A percentile compares a stretch with the other conserved stretches of the same genome.
phyloP scores from a whole-genome alignment of 2,113 vertebrate genomes.

The Neotoma lepida region DNA sequence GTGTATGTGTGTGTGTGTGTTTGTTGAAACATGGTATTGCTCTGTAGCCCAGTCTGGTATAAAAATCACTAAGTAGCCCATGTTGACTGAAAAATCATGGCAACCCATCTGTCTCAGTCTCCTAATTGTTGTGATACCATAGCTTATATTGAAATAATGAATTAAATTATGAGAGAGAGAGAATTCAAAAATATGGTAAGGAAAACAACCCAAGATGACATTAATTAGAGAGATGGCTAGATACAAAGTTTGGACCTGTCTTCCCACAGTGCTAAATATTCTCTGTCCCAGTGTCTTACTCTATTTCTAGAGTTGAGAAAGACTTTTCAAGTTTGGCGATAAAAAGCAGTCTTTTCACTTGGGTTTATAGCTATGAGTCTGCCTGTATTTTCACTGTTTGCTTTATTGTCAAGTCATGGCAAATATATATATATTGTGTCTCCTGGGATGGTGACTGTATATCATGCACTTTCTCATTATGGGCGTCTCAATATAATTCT shows the following conservation, averaged over 20 bases:
- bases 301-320: conserved; percentile 6
- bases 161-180: conserved; percentile 16
- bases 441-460: not conserved
- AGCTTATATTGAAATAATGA: conserved; percentile 57
- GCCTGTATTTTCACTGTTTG: conserved; percentile 29
- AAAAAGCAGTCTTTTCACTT: conserved; percentile 38
- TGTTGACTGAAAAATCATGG: not conserved
- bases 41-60: not conserved
- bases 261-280: conserved; percentile 5
- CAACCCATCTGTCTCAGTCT: not conserved
- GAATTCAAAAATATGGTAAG: not conserved
- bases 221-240: conserved; percentile 38
- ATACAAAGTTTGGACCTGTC: not conserved
- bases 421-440: conserved; percentile 39
- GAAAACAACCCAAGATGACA: conserved; percentile 34
- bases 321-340: conserved; percentile 10
- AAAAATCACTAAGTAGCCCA: not conserved
- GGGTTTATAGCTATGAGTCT: not conserved
- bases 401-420: conserved; percentile 28
- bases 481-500: conserved; percentile 7
- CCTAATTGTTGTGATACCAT: not conserved
- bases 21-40: not conserved
- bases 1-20: too few species aligned
- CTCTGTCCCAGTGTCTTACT: conserved; percentile 15
- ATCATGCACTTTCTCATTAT: conserved; percentile 12